Evolutionary conservation across 2,888 invertebrate genomes (phyloP), one percentile per base, ranked within the genome.

Genomic region (Sphinx pinastri): DNA sequence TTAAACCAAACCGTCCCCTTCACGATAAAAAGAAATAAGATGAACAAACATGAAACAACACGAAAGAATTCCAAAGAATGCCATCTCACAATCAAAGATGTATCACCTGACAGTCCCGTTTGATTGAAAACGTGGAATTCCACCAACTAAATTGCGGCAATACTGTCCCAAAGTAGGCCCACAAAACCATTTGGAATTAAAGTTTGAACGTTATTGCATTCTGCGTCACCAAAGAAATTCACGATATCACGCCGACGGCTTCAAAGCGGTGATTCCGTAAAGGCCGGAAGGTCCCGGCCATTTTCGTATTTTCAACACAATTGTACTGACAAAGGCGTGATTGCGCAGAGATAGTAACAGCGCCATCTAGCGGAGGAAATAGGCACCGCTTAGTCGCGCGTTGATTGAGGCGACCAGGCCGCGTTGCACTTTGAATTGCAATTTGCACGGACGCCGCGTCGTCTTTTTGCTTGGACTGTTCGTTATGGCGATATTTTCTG

Each of bases 341-440:
- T 92, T 90, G 88, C 81, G 77, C 82, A 77, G 76, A 80, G 85
- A 86, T 83, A 74, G 81, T 77, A 75, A 76, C 84, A 86, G 77
- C 87, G 90, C 89, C 93, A 93, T 92, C 93, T 93, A 83, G 82
- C 80, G 77, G 79, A 86, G 92, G 92, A 92, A 92, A 92, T 90
- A 81, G 84, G 88, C 83, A 92, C 84, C 89, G 88, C 89, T 92
- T 90, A 88, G 85, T 81, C 81, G 75, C 76, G 77, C 79, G 76
- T 79, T 83, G 87, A 87, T 87, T 87, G 85, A 81, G 71, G 70
- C 59, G 51, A 51, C 13, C n/a, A 52, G 38, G 51, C 3, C 51
- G 59, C 16, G 69, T n/a, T 63, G 69, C 60, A 60, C 60, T 54
- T 54, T 19, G 63, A 63, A 63, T 63, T 69, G 69, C 69, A 69